phyloP scores from a whole-genome alignment of 1,140 invertebrate genomes.

The Dinothrombium tinctorium region DNA sequence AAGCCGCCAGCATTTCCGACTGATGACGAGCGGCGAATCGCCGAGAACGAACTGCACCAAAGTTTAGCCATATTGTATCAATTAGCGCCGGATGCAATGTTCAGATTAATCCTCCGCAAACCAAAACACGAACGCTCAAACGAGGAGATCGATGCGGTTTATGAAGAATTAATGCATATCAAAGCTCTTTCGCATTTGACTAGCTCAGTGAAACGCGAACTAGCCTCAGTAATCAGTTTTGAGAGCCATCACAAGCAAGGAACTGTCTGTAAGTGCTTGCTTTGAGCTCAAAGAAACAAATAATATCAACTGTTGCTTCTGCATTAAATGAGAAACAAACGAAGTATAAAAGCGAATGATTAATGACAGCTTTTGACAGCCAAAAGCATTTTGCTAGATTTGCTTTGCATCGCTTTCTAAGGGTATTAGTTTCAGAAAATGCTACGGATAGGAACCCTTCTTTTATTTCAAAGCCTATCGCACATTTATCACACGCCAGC shows the following conservation, averaged over 20 bases:
- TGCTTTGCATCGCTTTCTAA: too few relatives aligned
- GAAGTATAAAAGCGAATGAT: not conserved
- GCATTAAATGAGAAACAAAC: too few relatives aligned
- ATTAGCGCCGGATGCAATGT: conserved; percentile 42
- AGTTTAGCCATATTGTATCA: conserved; percentile 36
- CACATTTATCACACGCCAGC: too few relatives aligned
- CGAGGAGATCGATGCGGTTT: conserved; percentile 59
- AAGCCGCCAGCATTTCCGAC: conserved; percentile 17
- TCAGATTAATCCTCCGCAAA: conserved; percentile 56
- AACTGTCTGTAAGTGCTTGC: conserved; percentile 40
- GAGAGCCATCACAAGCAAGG: conserved; percentile 53
- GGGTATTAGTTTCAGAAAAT: too few relatives aligned
- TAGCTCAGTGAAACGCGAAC: conserved; percentile 54
- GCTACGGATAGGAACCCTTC: too few relatives aligned
- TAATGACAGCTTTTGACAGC: not conserved
- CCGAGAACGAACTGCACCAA: conserved; percentile 41
- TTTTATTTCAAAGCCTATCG: too few relatives aligned
- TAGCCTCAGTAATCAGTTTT: conserved; percentile 52
- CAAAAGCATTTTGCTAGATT: too few relatives aligned
- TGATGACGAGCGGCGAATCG: conserved; percentile 31
- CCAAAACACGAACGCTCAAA: conserved; percentile 42
- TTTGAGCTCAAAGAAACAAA: not conserved
- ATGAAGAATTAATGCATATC: conserved; percentile 58
- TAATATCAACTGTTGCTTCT: not conserved
- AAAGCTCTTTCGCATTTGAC: conserved; percentile 55